Evolutionary conservation across 2,113 vertebrate genomes (phyloP).

Genomic region (Emydura subglobosa): DNA sequence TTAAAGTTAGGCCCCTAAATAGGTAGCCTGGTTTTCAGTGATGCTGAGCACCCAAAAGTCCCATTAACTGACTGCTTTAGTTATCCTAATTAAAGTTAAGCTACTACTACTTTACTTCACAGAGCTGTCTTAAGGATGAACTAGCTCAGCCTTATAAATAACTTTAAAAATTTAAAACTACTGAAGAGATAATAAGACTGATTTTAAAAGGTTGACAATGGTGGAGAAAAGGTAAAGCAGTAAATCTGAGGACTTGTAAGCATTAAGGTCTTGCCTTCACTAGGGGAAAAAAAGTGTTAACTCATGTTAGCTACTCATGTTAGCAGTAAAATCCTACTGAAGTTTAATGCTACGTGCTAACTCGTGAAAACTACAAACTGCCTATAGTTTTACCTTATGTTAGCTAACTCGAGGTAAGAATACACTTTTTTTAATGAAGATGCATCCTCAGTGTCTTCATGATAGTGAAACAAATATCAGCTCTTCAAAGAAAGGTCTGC

Average conservation of each 20-base stretch:
- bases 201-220: neutral
- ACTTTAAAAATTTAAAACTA: neutral
- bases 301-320: neutral
- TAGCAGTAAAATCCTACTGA: neutral
- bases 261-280: neutral
- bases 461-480: neutral
- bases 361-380: neutral
- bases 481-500: neutral
- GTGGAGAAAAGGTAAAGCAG: neutral
- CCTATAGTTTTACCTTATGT: neutral
- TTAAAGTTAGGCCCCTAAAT: neutral
- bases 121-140: neutral
- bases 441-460: neutral
- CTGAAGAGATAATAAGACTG: neutral
- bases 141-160: neutral
- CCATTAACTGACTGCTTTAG: neutral
- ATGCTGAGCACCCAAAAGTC: neutral
- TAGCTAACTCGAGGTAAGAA: neutral
- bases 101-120: neutral
- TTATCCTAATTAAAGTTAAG: neutral
- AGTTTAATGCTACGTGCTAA: neutral
- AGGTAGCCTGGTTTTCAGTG: neutral
- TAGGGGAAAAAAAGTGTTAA: neutral
- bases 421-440: neutral
- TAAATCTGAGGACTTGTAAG: neutral